phyloP scores from a whole-genome alignment of 2,888 invertebrate species.

The Bedellia somnulentella region DNA sequence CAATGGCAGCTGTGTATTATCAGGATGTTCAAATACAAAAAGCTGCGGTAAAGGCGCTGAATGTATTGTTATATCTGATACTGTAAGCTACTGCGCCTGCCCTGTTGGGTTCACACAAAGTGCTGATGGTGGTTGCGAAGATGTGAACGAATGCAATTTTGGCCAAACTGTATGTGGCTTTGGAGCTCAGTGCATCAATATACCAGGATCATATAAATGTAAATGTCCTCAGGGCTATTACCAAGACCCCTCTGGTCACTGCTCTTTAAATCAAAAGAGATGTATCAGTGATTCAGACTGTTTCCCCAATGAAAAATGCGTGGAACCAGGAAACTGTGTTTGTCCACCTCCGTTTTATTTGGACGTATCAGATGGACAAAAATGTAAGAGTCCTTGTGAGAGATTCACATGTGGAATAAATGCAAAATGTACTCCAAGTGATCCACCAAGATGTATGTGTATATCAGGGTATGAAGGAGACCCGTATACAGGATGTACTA shows the following conservation, averaged over 20 bases:
- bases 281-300: conserved; percentile 85
- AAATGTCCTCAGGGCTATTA: conserved; percentile 79
- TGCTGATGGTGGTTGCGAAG: conserved; percentile 79
- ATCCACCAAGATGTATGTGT: conserved; percentile 89
- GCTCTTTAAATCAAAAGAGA: conserved; percentile 79
- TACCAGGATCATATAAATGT: conserved; percentile 76
- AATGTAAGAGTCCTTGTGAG: conserved; percentile 92
- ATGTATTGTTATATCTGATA: conserved; percentile 86
- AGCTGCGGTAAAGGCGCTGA: conserved; percentile 86
- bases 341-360: conserved; percentile 90
- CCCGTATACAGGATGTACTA: conserved; percentile 80
- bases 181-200: conserved; percentile 84
- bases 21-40: conserved; percentile 79
- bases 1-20: conserved; percentile 80
- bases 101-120: conserved; percentile 82
- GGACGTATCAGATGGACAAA: conserved; percentile 78
- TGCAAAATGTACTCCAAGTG: conserved; percentile 85
- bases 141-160: conserved; percentile 82
- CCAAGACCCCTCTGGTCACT: conserved; percentile 81
- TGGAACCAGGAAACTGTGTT: conserved; percentile 88
- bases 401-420: conserved; percentile 88
- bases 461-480: conserved; percentile 85
- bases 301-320: conserved; percentile 83
- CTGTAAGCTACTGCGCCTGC: conserved; percentile 91
- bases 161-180: conserved; percentile 78